Evolutionary conservation across 2,113 vertebrate species (phyloP), one percentile per base, ranked within the genome.

Genomic region (Dolichallabes microphthalmus): DNA sequence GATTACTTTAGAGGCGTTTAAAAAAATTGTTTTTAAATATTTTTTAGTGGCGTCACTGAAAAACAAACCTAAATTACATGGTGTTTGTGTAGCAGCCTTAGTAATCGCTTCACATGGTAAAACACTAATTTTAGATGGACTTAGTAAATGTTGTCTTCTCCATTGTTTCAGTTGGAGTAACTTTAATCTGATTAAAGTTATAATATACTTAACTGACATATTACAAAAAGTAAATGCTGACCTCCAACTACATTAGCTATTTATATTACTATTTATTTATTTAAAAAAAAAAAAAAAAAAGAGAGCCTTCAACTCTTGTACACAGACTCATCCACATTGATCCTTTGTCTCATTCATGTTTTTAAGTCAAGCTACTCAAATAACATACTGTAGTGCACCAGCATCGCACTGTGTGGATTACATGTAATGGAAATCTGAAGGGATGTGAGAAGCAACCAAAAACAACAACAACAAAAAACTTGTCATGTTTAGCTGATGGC

Each of bases 1-100:
- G 13, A 66, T 77, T 63, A 53, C 32, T 52, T 27, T 52, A 61
- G 2, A 53, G 35, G 13, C 0, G 27, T 57, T 30, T 12, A 39
- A 61, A 57, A 76, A 76, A 77, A 77, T 5, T n/a, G n/a, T 2
- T 19, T 20, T 61, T 61, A 20, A 19, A 6, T 39, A 39, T 35
- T 73, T 77, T 52, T 5, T 22, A 19, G 53, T 57, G 83, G 77
- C 1, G 30, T 79, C 77, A 85, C n/a, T 45, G 39, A 79, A 79
- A 57, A 73, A 53, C 57, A 2, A 61, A n/a, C 22, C 5, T 52
- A 61, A 45, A 61, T 30, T 83, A 64, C 14, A 61, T 8, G 35
- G 2, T 2, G 22, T 50, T 52, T 50, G 12, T 14, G 2, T 52
- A 50, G 25, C 45, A 53, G 13, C 6, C 14, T 30, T 25, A 10